Percentiles rank a stretch among this genome's conserved stretches.
These are phyloP conservation scores for Cantharis rufa DNA, from an alignment of 2,888 invertebrate genomes.

Conservation along the genomic window DNA sequence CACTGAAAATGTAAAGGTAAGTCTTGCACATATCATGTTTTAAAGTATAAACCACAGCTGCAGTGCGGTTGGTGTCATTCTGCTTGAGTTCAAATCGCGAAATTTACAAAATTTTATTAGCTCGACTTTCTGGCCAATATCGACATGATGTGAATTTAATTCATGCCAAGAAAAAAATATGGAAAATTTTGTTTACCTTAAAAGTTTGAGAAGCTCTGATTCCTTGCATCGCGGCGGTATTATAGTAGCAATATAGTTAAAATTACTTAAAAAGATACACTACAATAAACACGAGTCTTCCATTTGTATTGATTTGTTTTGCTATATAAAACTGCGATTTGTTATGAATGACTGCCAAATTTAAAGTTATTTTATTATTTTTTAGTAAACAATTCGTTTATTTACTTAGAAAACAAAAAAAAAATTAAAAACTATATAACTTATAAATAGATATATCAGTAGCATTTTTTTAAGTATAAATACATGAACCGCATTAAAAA, in stretches of 20 bases:
- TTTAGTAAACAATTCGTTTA: not conserved
- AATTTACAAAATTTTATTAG: too few species aligned
- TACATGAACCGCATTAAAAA: too few species aligned
- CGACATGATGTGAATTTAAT: too few species aligned
- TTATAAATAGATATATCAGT: not conserved
- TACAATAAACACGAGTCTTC: conserved; percentile 3
- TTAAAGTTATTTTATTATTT: not conserved
- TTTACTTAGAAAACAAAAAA: not conserved
- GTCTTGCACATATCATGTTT: too few species aligned
- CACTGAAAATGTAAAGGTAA: too few species aligned
- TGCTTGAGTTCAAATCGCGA: too few species aligned
- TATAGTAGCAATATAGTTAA: not conserved
- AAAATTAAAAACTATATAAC: too few species aligned
- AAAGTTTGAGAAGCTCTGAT: not conserved
- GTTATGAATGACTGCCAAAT: not conserved
- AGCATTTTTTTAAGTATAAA: too few species aligned
- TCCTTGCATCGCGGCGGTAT: not conserved
- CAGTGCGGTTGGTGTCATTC: too few species aligned
- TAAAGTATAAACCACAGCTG: too few species aligned
- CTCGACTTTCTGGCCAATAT: too few species aligned
- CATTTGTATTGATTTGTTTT: conserved; percentile 1
- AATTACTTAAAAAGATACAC: conserved; percentile 1
- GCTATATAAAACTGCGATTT: not conserved
- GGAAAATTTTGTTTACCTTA: not conserved
- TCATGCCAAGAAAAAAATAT: too few species aligned